These are phyloP conservation scores for Notodonta dromedarius DNA, from an alignment of 2,888 invertebrate species.

Conservation along the genomic window DNA sequence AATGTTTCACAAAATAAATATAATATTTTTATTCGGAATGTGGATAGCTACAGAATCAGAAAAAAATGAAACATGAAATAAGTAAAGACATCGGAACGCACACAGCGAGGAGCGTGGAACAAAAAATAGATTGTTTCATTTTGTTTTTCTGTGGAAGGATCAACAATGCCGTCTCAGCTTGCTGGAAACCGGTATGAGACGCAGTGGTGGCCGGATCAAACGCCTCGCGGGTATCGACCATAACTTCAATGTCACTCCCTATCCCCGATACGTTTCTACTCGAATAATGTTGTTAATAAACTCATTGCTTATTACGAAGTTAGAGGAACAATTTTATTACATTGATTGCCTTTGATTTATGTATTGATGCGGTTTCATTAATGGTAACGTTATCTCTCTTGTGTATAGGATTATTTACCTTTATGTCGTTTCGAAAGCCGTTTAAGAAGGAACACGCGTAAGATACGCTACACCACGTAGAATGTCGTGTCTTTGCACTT, in stretches of 20 bases:
- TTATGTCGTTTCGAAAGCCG: not conserved
- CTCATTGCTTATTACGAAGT: not conserved
- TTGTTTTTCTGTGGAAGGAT: slow-evolving; percentile 77
- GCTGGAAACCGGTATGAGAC: slow-evolving; percentile 75
- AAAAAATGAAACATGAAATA: slow-evolving; percentile 42
- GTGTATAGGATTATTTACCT: too few species aligned
- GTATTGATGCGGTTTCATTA: too few species aligned
- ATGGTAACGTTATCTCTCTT: too few species aligned
- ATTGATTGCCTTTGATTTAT: too few species aligned
- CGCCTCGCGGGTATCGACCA: slow-evolving; percentile 66
- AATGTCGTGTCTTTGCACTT: not conserved
- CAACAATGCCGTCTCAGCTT: slow-evolving; percentile 73
- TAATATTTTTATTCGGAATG: not conserved
- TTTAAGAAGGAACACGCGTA: not conserved
- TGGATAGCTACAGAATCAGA: slow-evolving; percentile 15
- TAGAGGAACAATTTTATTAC: too few species aligned
- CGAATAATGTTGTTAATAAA: slow-evolving; percentile 25
- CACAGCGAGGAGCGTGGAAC: slow-evolving; percentile 45
- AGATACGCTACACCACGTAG: not conserved
- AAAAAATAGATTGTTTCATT: slow-evolving; percentile 73
- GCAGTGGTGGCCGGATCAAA: slow-evolving; percentile 62
- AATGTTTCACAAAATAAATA: slow-evolving; percentile 30
- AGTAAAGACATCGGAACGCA: slow-evolving; percentile 50
- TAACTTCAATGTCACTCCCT: slow-evolving; percentile 60
- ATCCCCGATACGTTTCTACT: slow-evolving; percentile 36